Evolutionary conservation across 2,113 vertebrate genomes (phyloP).

Genomic region (Oncorhynchus mykiss): DNA sequence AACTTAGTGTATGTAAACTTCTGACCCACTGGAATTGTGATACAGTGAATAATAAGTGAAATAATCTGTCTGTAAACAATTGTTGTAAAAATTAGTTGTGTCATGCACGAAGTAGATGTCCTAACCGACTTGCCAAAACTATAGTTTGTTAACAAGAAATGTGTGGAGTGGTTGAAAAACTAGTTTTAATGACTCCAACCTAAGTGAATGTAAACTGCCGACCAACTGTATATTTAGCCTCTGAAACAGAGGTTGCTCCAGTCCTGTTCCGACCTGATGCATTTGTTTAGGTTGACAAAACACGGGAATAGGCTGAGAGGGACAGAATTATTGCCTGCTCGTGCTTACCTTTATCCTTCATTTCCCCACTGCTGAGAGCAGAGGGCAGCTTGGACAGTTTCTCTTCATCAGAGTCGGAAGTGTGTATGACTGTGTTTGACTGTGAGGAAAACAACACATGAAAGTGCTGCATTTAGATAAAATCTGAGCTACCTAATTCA

Average conservation of each 20-base stretch:
- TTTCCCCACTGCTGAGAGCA: slow-evolving; percentile 29
- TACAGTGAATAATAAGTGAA: no score
- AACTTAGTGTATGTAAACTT: no score
- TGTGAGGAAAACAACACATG: slow-evolving; percentile 35
- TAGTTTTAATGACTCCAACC: no score
- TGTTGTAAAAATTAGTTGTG: no score
- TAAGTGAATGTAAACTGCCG: no score
- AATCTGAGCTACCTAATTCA: neutral
- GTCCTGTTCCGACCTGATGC: neutral
- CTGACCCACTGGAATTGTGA: no score
- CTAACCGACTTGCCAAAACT: no score
- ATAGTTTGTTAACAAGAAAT: no score
- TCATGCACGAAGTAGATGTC: no score
- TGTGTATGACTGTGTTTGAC: slow-evolving; percentile 63
- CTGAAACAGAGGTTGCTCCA: neutral
- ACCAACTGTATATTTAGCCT: neutral
- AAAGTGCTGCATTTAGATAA: neutral
- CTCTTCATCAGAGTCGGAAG: slow-evolving; percentile 61
- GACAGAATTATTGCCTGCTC: no score
- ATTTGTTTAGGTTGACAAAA: neutral
- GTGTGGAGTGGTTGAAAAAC: no score
- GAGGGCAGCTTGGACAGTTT: slow-evolving; percentile 43
- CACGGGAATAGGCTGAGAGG: neutral
- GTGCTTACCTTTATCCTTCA: slow-evolving; percentile 60
- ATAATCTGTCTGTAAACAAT: no score